Evolutionary conservation across 1,140 invertebrate species (phyloP), one percentile per base, ranked within the genome.

Genomic region (Hyles euphorbiae): DNA sequence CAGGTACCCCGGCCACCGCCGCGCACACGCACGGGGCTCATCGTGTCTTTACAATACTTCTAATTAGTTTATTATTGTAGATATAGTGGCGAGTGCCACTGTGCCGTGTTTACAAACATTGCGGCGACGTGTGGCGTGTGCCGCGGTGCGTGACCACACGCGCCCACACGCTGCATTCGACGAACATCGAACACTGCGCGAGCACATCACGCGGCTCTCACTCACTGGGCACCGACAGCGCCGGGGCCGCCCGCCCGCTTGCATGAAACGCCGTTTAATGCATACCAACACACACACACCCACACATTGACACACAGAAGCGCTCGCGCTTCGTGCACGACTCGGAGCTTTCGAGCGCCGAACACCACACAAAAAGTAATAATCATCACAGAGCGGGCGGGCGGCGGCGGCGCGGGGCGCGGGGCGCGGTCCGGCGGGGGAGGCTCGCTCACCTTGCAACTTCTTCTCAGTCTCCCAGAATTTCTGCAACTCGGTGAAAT

Each of bases 381-480:
- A 78, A 40, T 40, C 36, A 40, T 40, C 36, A 40, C 36, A 52
- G 46, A 34, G 57, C 43, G 57, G 46, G 66, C 50, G 50, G 34
- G 59, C 22, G 69, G 54, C 22, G 2, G 22, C 22, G 36, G 36
- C 36, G 36, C 9, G 54, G 47, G 55, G 54, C 50, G 48, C 54
- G 47, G 50, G 32, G 52, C 50, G 61, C n/a, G n/a, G n/a, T n/a
- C n/a, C n/a, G n/a, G n/a, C n/a, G 48, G 53, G 45, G 47, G 44
- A 64, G 34, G 61, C 59, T 56, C 58, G 85, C 87, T 90, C 93
- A 97, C 96, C 96, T 96, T 98, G 96, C 70, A 97, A 91, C 91
- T 97, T 97, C 90, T 96, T 97, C 89, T 98, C 96, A 55, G 96
- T 98, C 90, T 98, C 96, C 96, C 96, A 98, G 90, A 97, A 98